Base-by-base conservation (phyloP, 2,888 invertebrate species). In the Archaeoteleia sp. region DNA sequence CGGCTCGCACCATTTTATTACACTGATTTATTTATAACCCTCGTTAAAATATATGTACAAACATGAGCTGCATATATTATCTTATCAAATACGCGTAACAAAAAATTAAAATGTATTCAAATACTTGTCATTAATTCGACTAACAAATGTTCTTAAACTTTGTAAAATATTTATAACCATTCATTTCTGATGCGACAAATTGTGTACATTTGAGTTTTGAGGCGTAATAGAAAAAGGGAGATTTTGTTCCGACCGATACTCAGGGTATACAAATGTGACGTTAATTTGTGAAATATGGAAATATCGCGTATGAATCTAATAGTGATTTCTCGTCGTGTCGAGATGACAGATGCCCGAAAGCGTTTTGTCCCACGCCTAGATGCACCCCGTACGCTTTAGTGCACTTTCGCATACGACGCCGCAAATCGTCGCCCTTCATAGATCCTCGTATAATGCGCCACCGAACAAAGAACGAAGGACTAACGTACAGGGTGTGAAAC, bases 1-100 rank as follows among this genome's bases (percentile, higher is more conserved):
- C 15, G 20, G 23, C 13, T 23, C 45, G 45, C 2, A 48, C 40
- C 40, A 17, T 37, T 58, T 53, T 12, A 40, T 53, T 49, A 14
- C 3, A 8, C 37, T 43, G 49, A 55, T 63, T 55, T 37, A 34
- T 42, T 15, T 8, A 23, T 3, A 23, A 23, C 23, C 7, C 23
- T 7, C 23, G 23, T 23, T 23, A 23, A 7, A 23, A 4, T 23
- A 23, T 7, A n/a, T n/a, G n/a, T n/a, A n/a, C n/a, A n/a, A n/a
- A n/a, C n/a, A n/a, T n/a, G n/a, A 2, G 20, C 5, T 20, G 20
- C 20, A 4, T 20, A 20, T 20, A 20, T 20, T 20, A 20, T 2
- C 20, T n/a, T n/a, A n/a, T n/a, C n/a, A n/a, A n/a, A n/a, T n/a
- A n/a, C n/a, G n/a, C n/a, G n/a, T n/a, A n/a, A n/a, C n/a, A n/a